Conservation (phyloP, 2,113 vertebrate genomes). For the Anhinga rufa region DNA sequence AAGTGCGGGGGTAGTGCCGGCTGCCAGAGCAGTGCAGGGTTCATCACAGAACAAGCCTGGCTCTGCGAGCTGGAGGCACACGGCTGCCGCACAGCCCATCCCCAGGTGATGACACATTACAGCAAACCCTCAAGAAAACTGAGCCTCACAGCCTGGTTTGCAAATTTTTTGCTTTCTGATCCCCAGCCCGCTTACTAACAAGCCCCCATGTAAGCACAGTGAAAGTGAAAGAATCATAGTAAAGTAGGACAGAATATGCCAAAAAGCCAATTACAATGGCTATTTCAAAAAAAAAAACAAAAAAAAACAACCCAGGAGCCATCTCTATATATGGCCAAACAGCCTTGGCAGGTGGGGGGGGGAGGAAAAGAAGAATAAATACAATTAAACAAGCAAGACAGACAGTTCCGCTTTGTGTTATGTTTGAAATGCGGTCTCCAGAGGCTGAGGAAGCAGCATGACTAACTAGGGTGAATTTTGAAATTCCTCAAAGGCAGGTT, state of each 20-base stretch:
- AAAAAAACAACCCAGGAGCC: not conserved
- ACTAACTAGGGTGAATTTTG: not conserved
- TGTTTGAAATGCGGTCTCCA: not conserved
- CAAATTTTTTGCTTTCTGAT: not conserved
- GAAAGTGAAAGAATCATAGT: not conserved
- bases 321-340: not conserved
- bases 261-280: constrained; percentile 12
- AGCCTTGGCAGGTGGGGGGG: not conserved
- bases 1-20: not conserved
- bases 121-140: not conserved
- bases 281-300: not conserved
- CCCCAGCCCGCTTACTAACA: not conserved
- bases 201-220: not conserved
- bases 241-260: not conserved
- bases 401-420: not conserved
- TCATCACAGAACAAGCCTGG: not conserved
- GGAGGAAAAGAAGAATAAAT: not conserved
- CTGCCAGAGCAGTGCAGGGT: not conserved
- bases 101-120: not conserved
- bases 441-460: not conserved
- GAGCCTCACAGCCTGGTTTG: not conserved
- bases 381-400: not conserved
- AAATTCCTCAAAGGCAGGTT: constrained; percentile 30
- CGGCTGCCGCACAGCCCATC: fast-evolving
- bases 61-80: not conserved